Evolutionary conservation across 2,888 invertebrate genomes (phyloP), one percentile per base, ranked within the genome.

Genomic region (Tetrapedia diversipes): DNA sequence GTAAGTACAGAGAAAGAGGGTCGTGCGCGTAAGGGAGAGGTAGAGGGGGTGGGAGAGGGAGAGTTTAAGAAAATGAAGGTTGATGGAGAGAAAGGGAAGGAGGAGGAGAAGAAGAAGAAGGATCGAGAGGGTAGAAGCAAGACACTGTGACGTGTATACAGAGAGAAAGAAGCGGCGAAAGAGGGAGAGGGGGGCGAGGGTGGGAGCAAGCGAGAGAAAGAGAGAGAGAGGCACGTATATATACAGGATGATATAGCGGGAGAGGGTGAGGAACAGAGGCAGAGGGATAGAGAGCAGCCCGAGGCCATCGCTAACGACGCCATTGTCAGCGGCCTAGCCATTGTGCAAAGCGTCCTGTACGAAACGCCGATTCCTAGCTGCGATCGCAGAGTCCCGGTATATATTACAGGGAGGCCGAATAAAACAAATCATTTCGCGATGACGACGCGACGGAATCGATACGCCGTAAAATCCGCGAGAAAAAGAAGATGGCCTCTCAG

Each of bases 261-360:
- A 43, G 45, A 61, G 68, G 60, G 70, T 49, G 64, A 64, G 68
- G 51, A 47, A 77, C 22, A 63, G 66, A 72, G 80, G 65, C 61
- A 60, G 74, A 66, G 83, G 76, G 71, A 80, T 76, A 80, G 84
- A 79, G 79, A 80, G 77, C 74, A 85, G 89, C 89, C 89, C 86
- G 87, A 85, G 87, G 90, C 87, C 86, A 86, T 88, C 86, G 88
- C 91, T 91, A 91, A 91, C 91, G 91, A 91, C 89, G 90, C 88
- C 90, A 91, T 91, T 91, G 91, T 91, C 88, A 89, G 85, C 87
- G 82, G 83, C 81, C 87, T 82, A 82, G 86, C 89, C 86, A 90
- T 90, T 91, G 89, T 90, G 87, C 86, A 80, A 76, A 71, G 85
- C 83, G 89, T 89, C 86, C 89, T 86, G 86, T 77, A 78, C 79